Conservation (phyloP, 2,113 vertebrate genomes). For the Pao palembangensis region DNA sequence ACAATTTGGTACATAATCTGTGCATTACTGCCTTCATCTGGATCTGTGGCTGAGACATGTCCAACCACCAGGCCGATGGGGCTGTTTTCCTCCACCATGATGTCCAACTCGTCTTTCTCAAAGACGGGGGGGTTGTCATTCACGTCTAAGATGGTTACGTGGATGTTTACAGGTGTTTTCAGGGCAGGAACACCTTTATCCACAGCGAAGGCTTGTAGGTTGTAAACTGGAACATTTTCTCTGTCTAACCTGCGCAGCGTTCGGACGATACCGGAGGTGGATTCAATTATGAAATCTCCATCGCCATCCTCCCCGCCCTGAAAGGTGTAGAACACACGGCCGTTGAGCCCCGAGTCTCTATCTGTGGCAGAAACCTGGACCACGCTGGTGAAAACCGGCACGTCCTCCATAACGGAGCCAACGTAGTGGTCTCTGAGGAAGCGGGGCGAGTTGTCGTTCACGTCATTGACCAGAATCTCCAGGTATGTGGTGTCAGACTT, state of each 20-base stretch:
- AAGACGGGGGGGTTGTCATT: constrained; percentile 96
- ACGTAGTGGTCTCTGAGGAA: constrained; percentile 87
- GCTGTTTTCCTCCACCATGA: constrained; percentile 94
- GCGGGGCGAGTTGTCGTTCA: constrained; percentile 92
- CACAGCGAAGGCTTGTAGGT: constrained; percentile 82
- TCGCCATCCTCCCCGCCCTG: constrained; percentile 91
- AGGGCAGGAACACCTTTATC: constrained; percentile 88
- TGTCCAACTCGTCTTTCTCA: constrained; percentile 89
- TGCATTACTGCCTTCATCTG: constrained; percentile 93
- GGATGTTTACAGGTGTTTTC: constrained; percentile 83
- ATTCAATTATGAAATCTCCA: constrained; percentile 93
- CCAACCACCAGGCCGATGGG: constrained; percentile 91
- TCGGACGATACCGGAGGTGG: constrained; percentile 91
- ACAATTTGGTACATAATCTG: constrained; percentile 99
- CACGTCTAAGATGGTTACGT: constrained; percentile 86
- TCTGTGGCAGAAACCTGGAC: constrained; percentile 92
- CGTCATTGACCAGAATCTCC: constrained; percentile 92
- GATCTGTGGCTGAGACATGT: constrained; percentile 87
- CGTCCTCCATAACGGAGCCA: constrained; percentile 89
- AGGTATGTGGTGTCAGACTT: constrained; percentile 97
- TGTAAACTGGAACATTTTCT: constrained; percentile 86
- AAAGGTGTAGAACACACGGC: constrained; percentile 93
- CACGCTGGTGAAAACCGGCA: constrained; percentile 88
- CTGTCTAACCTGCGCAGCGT: constrained; percentile 88
- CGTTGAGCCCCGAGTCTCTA: constrained; percentile 88